Evolutionary conservation across 2,888 invertebrate species (phyloP).

Genomic region (Agonopterix subpropinquella): DNA sequence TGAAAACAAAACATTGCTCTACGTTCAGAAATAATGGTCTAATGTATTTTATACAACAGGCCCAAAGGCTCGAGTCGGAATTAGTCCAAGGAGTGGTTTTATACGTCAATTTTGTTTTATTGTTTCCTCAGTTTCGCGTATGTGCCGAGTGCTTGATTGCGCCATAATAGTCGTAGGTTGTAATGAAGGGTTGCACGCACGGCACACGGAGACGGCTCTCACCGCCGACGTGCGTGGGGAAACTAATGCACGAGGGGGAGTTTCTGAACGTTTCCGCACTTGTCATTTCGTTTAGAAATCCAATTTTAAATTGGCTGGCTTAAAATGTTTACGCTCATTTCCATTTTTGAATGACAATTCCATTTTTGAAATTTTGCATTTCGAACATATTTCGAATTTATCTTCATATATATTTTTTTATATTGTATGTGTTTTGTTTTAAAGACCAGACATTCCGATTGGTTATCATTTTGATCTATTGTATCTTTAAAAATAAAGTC

Average conservation of each 20-base stretch:
- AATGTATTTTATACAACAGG: conserved; percentile 49
- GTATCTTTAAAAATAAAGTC: too few relatives aligned
- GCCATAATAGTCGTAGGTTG: conserved; percentile 61
- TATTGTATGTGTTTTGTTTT: background rate
- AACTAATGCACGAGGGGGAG: conserved; percentile 54
- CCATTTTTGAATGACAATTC: conserved; percentile 6
- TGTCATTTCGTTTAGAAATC: conserved; percentile 49
- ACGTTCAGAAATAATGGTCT: conserved; percentile 38
- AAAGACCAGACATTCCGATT: too few relatives aligned
- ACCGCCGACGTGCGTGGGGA: conserved; percentile 43
- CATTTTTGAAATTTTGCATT: conserved; percentile 3
- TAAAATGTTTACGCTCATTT: conserved; percentile 21
- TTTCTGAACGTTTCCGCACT: conserved; percentile 57
- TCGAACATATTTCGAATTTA: background rate
- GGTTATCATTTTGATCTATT: too few relatives aligned
- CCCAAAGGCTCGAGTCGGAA: conserved; percentile 39
- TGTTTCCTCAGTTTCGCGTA: conserved; percentile 70
- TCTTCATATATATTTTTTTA: too few relatives aligned
- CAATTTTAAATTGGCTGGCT: conserved; percentile 43
- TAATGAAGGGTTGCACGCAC: conserved; percentile 71
- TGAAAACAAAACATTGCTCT: conserved; percentile 24
- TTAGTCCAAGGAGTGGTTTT: conserved; percentile 63
- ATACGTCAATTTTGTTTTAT: conserved; percentile 69
- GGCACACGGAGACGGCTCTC: conserved; percentile 30
- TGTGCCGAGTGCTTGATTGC: conserved; percentile 69